These are phyloP conservation scores for Azemiops feae DNA, from an alignment of 2,113 vertebrate species.

Conservation along the genomic window DNA sequence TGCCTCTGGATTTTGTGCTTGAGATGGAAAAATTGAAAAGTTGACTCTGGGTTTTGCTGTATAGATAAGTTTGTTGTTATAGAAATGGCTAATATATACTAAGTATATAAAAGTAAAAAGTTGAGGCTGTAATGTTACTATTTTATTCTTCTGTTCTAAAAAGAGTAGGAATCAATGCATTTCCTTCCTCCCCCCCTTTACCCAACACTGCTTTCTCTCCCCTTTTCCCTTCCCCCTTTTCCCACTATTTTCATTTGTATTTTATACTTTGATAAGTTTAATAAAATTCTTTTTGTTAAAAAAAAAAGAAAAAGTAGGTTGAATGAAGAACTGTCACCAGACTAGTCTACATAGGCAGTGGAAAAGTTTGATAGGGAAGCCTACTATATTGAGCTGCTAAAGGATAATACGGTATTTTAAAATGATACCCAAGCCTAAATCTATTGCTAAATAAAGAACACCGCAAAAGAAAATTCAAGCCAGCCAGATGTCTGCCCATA, in stretches of 20 bases:
- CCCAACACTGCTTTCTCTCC: neutral
- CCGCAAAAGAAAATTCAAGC: neutral
- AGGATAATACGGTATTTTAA: neutral
- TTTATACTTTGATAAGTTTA: neutral
- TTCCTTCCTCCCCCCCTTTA: neutral
- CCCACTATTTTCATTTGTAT: neutral
- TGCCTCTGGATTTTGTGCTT: neutral
- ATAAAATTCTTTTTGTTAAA: neutral
- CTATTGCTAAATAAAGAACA: neutral
- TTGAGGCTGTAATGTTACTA: neutral
- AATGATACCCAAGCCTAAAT: neutral
- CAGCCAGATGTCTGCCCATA: neutral
- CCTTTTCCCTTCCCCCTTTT: neutral
- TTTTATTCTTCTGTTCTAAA: neutral
- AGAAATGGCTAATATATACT: neutral
- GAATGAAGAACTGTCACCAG: neutral
- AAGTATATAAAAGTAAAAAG: neutral
- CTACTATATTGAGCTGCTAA: too few species aligned
- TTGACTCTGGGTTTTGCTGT: neutral
- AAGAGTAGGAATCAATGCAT: neutral
- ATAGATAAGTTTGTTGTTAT: neutral
- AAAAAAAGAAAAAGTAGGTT: neutral
- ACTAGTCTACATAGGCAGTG: neutral
- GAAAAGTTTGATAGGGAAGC: neutral
- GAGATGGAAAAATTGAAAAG: neutral